Percentiles rank a stretch among this genome's conserved stretches.
These are phyloP conservation scores for Acronicta leporina DNA, from an alignment of 2,888 invertebrate species.

Conservation along the genomic window DNA sequence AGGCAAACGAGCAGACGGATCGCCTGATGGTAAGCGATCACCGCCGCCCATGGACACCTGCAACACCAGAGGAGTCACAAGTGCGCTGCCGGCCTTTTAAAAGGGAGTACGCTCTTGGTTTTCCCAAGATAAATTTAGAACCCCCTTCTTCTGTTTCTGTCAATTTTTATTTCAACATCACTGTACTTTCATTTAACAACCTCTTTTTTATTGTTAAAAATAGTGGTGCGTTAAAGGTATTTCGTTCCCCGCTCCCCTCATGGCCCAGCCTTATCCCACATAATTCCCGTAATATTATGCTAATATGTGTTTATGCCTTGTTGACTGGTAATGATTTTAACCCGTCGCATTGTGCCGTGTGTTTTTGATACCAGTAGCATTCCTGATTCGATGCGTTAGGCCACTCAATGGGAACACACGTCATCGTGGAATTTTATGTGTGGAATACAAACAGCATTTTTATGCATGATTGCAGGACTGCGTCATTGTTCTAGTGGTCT, in stretches of 20 bases:
- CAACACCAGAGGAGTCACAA: too few relatives aligned
- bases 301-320: slow-evolving; percentile 58
- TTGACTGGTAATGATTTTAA: slow-evolving; percentile 53
- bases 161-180: too few relatives aligned
- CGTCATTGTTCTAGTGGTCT: too few relatives aligned
- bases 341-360: slow-evolving; percentile 46
- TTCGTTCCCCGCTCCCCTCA: slow-evolving; percentile 18
- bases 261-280: slow-evolving; percentile 16
- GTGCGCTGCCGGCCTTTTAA: too few relatives aligned
- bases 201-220: too few relatives aligned
- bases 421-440: slow-evolving; percentile 36
- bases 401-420: slow-evolving; percentile 44
- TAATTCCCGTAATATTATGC: slow-evolving; percentile 50
- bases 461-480: background rate
- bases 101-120: too few relatives aligned
- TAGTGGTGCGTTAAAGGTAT: background rate
- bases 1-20: too few relatives aligned
- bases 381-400: slow-evolving; percentile 49
- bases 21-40: too few relatives aligned
- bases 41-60: too few relatives aligned
- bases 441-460: background rate
- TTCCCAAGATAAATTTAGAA: too few relatives aligned
- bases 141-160: too few relatives aligned
- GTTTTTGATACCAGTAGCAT: slow-evolving; percentile 59
- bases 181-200: too few relatives aligned